Evolutionary conservation across 2,888 invertebrate genomes (phyloP).

Genomic region (Philonicus albiceps): DNA sequence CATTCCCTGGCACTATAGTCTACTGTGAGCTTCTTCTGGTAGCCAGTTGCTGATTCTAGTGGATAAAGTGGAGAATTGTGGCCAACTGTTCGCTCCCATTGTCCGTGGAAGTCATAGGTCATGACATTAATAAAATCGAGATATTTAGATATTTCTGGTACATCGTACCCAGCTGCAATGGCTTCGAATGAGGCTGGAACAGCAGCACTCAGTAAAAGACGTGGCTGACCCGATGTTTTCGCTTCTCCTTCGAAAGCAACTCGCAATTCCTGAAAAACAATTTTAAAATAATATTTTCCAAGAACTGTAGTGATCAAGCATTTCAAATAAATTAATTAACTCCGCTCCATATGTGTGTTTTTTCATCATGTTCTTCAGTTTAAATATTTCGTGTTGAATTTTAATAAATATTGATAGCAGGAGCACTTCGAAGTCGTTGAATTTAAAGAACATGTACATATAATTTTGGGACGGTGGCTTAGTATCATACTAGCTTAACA

Average conservation of each 20-base stretch:
- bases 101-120: constrained; percentile 96
- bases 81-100: constrained; percentile 92
- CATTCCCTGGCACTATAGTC: constrained; percentile 91
- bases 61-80: constrained; percentile 92
- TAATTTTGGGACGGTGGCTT: too few species aligned
- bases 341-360: too few species aligned
- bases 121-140: constrained; percentile 93
- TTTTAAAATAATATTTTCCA: too few species aligned
- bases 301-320: too few species aligned
- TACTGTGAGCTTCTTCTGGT: constrained; percentile 92
- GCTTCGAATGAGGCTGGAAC: constrained; percentile 94
- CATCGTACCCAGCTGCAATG: constrained; percentile 92
- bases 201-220: constrained; percentile 83
- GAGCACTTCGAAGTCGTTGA: too few species aligned
- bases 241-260: constrained; percentile 93
- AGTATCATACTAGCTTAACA: too few species aligned
- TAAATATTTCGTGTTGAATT: too few species aligned
- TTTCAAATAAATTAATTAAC: too few species aligned
- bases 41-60: constrained; percentile 86
- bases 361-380: too few species aligned
- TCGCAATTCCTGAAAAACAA: constrained; percentile 73
- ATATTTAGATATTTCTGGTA: constrained; percentile 92
- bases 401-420: too few species aligned
- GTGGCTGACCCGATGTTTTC: constrained; percentile 83
- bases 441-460: too few species aligned